Conservation (phyloP, 2,888 invertebrate species). For the Chloroclysta siterata region DNA sequence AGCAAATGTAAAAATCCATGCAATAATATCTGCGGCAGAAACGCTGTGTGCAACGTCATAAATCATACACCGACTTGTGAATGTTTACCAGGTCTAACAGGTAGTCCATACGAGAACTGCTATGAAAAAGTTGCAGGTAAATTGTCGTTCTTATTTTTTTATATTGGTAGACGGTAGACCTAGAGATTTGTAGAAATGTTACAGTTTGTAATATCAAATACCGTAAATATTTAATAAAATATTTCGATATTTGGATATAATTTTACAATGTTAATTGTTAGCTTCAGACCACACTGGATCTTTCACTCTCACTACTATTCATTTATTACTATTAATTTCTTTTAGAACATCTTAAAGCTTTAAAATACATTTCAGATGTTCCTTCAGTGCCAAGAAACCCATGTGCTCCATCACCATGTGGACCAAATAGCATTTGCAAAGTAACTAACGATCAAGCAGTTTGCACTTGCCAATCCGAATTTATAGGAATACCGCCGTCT, state of each 20-base stretch:
- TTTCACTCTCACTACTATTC: not conserved
- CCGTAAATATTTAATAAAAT: too few species aligned
- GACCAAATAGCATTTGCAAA: constrained; percentile 90
- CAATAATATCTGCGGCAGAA: constrained; percentile 89
- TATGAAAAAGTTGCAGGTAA: constrained; percentile 69
- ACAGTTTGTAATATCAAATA: too few species aligned
- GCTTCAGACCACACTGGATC: too few species aligned
- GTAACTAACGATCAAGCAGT: constrained; percentile 88
- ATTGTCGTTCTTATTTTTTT: not conserved
- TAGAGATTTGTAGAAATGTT: not conserved
- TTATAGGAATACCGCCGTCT: constrained; percentile 87
- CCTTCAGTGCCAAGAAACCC: constrained; percentile 79
- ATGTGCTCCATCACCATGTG: constrained; percentile 91
- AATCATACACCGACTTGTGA: constrained; percentile 89
- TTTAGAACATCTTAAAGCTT: not conserved
- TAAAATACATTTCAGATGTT: constrained; percentile 56
- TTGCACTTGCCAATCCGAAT: constrained; percentile 89
- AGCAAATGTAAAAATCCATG: constrained; percentile 91
- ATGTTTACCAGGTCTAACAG: constrained; percentile 86
- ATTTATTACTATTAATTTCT: not conserved
- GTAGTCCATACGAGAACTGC: constrained; percentile 86
- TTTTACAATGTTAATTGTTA: too few species aligned
- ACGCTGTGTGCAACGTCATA: constrained; percentile 89
- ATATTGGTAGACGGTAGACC: not conserved
- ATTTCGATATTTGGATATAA: too few species aligned